phyloP scores from a whole-genome alignment of 2,113 vertebrate species.

The Apodemus speciosus region DNA sequence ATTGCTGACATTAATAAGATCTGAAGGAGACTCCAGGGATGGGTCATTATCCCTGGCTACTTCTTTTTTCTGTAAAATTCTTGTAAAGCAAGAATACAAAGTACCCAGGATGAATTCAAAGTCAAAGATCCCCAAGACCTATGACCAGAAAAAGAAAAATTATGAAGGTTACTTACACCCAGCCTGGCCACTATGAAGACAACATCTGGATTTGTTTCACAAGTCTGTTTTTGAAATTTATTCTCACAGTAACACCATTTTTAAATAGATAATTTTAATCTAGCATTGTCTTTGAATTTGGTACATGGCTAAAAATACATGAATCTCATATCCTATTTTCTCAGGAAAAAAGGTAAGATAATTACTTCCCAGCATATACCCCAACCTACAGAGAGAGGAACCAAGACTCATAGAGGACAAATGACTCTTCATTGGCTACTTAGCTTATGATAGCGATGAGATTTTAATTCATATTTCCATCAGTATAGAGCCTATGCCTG shows the following conservation, averaged over 20 bases:
- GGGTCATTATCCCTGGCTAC: neutral
- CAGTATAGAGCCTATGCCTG: neutral
- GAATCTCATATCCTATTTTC: neutral
- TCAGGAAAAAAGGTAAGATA: neutral
- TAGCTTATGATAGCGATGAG: neutral
- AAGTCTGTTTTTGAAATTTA: conserved; percentile 44
- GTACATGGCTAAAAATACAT: neutral
- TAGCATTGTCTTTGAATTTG: neutral
- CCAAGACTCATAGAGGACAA: neutral
- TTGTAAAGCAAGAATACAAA: neutral
- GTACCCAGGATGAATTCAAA: neutral
- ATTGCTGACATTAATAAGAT: conserved; percentile 16
- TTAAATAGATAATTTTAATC: neutral
- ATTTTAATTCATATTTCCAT: neutral
- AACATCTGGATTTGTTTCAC: conserved; percentile 55
- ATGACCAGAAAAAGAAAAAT: neutral
- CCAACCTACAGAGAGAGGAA: neutral
- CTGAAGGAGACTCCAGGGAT: neutral
- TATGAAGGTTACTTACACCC: neutral
- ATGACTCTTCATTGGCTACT: neutral
- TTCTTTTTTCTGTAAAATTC: conserved; percentile 23
- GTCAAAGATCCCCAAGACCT: neutral
- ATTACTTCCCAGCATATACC: neutral
- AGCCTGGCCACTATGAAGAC: neutral
- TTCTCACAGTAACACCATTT: neutral